A percentile compares a stretch with the other conserved stretches of the same genome.
These are phyloP conservation scores for Maccullochella peelii DNA, from an alignment of 2,113 vertebrate species.

Conservation along the genomic window DNA sequence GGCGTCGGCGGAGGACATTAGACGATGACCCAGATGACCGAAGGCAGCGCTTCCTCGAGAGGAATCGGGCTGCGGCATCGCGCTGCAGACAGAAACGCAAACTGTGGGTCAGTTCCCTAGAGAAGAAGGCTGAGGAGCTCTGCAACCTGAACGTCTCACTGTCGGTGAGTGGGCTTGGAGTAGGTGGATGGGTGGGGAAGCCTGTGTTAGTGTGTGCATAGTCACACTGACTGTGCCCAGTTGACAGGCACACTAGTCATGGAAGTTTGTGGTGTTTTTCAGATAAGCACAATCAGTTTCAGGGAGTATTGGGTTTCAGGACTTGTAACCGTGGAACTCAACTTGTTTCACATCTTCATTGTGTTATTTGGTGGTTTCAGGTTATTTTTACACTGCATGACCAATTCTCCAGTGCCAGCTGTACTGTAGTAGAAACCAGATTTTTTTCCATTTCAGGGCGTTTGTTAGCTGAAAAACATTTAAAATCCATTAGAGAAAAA, in stretches of 20 bases:
- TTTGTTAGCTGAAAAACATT: neutral
- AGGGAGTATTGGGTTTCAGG: neutral
- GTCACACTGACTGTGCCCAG: neutral
- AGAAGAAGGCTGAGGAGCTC: slow-evolving; percentile 98
- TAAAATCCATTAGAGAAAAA: neutral
- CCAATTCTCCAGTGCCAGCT: neutral
- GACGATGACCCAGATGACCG: slow-evolving; percentile 97
- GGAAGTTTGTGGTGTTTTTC: slow-evolving; percentile 33
- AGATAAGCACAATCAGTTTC: slow-evolving; percentile 13
- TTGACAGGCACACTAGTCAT: neutral
- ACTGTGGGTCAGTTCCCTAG: slow-evolving; percentile 94
- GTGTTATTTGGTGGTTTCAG: slow-evolving; percentile 17
- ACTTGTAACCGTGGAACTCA: neutral
- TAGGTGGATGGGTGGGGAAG: slow-evolving; percentile 23
- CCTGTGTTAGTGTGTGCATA: neutral
- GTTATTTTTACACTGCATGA: slow-evolving; percentile 27
- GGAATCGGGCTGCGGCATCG: slow-evolving; percentile 94
- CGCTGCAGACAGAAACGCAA: slow-evolving; percentile 98
- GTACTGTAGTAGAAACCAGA: neutral
- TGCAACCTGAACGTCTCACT: slow-evolving; percentile 94
- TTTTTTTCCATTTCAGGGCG: neutral
- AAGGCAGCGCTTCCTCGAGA: slow-evolving; percentile 94
- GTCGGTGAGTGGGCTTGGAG: slow-evolving; percentile 86
- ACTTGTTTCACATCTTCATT: slow-evolving; percentile 32
- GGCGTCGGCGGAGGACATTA: slow-evolving; percentile 88